Evolutionary conservation across 2,888 invertebrate species (phyloP).

Genomic region (Limenitis camilla): DNA sequence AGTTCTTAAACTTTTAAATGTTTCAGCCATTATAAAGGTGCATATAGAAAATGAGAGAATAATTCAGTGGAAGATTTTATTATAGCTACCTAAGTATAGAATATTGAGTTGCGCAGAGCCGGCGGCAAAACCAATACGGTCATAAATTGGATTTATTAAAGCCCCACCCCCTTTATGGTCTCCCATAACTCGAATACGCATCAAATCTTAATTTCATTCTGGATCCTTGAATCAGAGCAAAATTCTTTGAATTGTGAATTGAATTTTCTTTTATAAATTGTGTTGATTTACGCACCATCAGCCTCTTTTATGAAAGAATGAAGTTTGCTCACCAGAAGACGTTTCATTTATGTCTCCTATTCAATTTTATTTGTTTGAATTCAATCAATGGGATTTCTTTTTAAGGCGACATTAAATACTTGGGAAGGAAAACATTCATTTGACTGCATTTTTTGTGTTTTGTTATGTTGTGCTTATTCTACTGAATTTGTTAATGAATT

Average conservation of each 20-base stretch:
- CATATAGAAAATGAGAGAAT: no score
- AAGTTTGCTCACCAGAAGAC: background rate
- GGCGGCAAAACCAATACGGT: background rate
- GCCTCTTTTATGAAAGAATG: background rate
- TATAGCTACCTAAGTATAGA: background rate
- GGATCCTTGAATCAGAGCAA: constrained; percentile 1
- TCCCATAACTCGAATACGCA: constrained; percentile 1
- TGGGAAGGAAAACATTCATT: no score
- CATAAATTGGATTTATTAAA: constrained; percentile 9
- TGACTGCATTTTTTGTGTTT: no score
- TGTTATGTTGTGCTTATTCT: no score
- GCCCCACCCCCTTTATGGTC: constrained; percentile 2
- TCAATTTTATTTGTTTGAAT: no score
- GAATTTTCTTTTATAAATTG: constrained; percentile 3
- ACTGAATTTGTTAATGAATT: no score
- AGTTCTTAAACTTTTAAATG: no score
- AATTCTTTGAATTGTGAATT: constrained; percentile 5
- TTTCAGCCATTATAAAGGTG: no score
- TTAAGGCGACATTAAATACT: no score
- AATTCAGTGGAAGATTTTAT: background rate
- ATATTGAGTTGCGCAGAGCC: constrained; percentile 3
- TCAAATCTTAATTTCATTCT: constrained; percentile 10
- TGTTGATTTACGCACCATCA: background rate
- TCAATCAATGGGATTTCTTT: no score
- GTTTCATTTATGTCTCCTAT: background rate